These are phyloP conservation scores for Polietes domitor DNA, from an alignment of 2,888 invertebrate species.

Conservation along the genomic window DNA sequence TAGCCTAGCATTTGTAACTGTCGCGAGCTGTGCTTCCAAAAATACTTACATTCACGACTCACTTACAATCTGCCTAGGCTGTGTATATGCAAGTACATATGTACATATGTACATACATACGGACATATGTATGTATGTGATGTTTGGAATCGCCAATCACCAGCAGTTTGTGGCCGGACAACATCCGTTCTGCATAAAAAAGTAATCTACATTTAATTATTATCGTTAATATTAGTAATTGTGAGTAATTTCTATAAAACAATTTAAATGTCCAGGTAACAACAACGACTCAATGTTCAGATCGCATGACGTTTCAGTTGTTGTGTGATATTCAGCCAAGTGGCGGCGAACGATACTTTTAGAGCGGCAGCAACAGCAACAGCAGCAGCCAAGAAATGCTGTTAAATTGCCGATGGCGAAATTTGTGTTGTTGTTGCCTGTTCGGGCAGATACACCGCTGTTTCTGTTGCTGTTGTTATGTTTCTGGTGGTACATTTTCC, in stretches of 20 bases:
- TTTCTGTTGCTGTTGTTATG: conserved; percentile 52
- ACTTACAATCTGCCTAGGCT: too few relatives aligned
- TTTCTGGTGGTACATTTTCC: conserved; percentile 14
- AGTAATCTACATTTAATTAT: conserved; percentile 67
- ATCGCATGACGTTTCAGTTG: conserved; percentile 25
- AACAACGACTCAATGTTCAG: conserved; percentile 27
- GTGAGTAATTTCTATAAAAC: conserved; percentile 66
- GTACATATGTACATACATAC: too few relatives aligned
- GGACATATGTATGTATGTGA: too few relatives aligned
- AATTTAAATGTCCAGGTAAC: conserved; percentile 58
- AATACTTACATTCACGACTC: too few relatives aligned
- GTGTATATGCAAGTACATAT: too few relatives aligned
- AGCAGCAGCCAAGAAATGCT: conserved; percentile 57
- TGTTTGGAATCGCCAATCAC: too few relatives aligned
- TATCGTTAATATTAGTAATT: conserved; percentile 66
- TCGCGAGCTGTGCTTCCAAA: too few relatives aligned
- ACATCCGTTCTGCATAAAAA: conserved; percentile 60
- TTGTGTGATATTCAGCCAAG: not conserved
- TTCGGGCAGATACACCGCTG: conserved; percentile 18
- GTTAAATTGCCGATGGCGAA: conserved; percentile 53
- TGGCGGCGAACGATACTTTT: conserved; percentile 21
- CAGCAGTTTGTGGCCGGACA: conserved; percentile 33
- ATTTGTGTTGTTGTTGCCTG: conserved; percentile 53
- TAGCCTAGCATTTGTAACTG: too few relatives aligned
- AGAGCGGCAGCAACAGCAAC: conserved; percentile 2